Base-by-base conservation (phyloP, 92 coral and sea anemone species). In the Zoanthus sansibaricus region DNA sequence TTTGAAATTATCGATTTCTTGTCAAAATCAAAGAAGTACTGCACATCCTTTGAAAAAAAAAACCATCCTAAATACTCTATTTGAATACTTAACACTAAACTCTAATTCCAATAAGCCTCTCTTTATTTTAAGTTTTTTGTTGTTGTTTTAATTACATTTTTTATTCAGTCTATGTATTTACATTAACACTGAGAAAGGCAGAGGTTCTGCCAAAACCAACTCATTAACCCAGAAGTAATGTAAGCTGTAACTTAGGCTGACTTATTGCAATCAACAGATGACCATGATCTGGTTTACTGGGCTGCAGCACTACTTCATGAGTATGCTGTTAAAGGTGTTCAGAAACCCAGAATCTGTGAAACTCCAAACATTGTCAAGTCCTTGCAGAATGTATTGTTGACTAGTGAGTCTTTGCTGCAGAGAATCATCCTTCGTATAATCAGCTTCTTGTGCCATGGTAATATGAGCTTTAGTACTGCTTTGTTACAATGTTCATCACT, bases 271-370 rank as follows among this genome's bases (percentile, higher is more conserved):
- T 17, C 44, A 72, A 30, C 84, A 97, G 99, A 97, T 74, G 96
- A 95, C 90, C 90, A 88, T 92, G 99, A 97, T 82, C 90, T 97
- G 54, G 93, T 97, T 0, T 97, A 97, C 88, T 97, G 99, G 99
- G 94, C 99, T 42, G 95, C 96, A 31, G 99, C 97, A 18, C 71
- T 97, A 42, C 89, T 97, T n/a, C 99, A 97, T 45, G 98, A 97
- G 83, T 97, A 93, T 89, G 93, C 95, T 10, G 92, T 95, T 20
- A 93, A 93, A 52, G 96, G 95, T 68, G 88, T 95, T 16, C 90
- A 90, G 58, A 90, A 92, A 86, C 72, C 89, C 47, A 90, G 90
- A 46, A 97, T 97, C 86, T 97, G 99, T 84, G 89, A 90, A 44
- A 91, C 87, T 6, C 98, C 99, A 15, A 97, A 90, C 76, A 77